Evolutionary conservation across 2,888 invertebrate genomes (phyloP), one percentile per base, ranked within the genome.

Genomic region (Omphaloscelis lunosa): DNA sequence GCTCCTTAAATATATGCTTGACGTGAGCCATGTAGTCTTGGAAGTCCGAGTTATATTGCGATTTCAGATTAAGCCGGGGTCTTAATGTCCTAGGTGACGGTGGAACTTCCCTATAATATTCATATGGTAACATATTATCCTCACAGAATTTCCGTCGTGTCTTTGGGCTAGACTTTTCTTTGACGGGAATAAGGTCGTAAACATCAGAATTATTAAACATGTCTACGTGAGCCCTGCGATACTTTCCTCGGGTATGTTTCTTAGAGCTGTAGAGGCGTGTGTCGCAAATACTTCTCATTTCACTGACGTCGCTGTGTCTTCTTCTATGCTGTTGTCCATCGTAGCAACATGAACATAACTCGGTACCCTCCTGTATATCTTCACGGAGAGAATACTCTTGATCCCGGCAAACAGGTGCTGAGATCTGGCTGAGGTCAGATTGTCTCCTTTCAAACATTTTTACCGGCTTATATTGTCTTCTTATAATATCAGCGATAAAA

Each of bases 121-220:
- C 86, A 80, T 92, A 89, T 23, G 88, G 81, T 48, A 87, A 86
- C 56, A 90, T 81, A 82, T 91, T 91, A 45, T 94, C 92, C 75
- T 93, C 93, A 15, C 84, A 81, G 86, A 93, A 93, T 85, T 95
- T 96, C 78, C 92, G 91, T 83, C 93, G 92, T 2, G 93, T 88
- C 86, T 95, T 95, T 2, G 96, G 95, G 83, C 95, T 96, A 2
- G 94, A 91, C 84, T 93, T 95, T 88, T 96, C 96, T 86, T 95
- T 96, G 4, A 96, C 96, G 3, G 96, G 96, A 51, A 96, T 88
- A 48, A 95, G 77, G 75, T 96, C 96, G 79, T 96, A 96, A 53
- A 93, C 83, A 23, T 92, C 92, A 41, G 95, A 92, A 84, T 96
- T 92, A 80, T 95, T 94, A 73, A 94, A 94, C 51, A 85, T 74